phyloP scores from a whole-genome alignment of 2,888 invertebrate genomes.

The Didymodactylos carnosus region DNA sequence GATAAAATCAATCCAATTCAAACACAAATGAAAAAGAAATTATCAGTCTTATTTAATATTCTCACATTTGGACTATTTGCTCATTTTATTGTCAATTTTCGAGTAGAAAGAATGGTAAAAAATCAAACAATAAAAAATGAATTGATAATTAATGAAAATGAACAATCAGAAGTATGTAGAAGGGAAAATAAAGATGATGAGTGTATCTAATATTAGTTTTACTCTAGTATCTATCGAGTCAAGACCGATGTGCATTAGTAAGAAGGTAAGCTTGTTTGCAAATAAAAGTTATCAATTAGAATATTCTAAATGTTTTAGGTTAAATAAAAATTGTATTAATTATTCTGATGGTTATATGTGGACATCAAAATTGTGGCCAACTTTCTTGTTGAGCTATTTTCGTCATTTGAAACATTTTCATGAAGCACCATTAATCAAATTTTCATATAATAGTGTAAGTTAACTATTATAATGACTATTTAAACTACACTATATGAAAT shows the following conservation, averaged over 20 bases:
- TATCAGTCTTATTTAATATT: neutral
- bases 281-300: no score
- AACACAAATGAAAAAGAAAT: no score
- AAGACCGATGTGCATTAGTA: no score
- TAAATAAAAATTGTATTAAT: neutral
- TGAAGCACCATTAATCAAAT: neutral
- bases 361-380: neutral
- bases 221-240: no score
- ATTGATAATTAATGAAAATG: neutral
- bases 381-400: neutral
- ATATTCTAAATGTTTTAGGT: neutral
- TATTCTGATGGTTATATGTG: neutral
- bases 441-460: constrained; percentile 14
- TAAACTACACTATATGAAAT: no score
- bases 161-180: no score
- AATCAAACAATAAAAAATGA: neutral
- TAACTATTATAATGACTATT: no score
- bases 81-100: neutral
- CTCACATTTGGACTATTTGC: neutral
- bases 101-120: neutral
- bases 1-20: neutral
- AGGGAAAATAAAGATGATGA: no score
- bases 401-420: neutral
- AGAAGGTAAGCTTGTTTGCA: no score
- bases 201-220: no score